Percentiles rank a stretch among this genome's conserved stretches.
phyloP scores from a whole-genome alignment of 2,888 invertebrate genomes.

The Ectobius pallidus region DNA sequence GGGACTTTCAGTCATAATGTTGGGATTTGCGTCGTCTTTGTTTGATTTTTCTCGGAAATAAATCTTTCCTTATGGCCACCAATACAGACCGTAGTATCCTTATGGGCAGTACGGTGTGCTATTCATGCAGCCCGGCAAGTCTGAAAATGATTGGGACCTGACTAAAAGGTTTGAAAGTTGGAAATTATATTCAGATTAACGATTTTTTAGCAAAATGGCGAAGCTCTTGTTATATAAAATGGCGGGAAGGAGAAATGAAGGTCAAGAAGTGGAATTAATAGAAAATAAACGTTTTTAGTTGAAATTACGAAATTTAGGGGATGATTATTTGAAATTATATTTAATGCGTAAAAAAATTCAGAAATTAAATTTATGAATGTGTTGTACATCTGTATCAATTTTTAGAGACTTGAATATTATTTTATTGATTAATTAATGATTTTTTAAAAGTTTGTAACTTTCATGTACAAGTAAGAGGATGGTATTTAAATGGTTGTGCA shows the following conservation, averaged over 20 bases:
- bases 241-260: slow-evolving; percentile 48
- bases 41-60: slow-evolving; percentile 41
- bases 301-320: no score
- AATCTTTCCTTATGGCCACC: slow-evolving; percentile 28
- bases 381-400: no score
- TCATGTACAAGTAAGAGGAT: background rate
- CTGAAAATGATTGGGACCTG: slow-evolving; percentile 20
- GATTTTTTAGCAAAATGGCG: slow-evolving; percentile 45
- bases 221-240: slow-evolving; percentile 43
- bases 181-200: slow-evolving; percentile 25
- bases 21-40: slow-evolving; percentile 44
- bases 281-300: no score
- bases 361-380: no score
- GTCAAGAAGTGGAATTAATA: slow-evolving; percentile 43
- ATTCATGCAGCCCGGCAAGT: slow-evolving; percentile 2
- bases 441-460: slow-evolving; percentile 23
- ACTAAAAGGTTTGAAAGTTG: background rate
- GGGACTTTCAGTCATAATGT: slow-evolving; percentile 47
- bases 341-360: no score
- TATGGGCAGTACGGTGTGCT: slow-evolving; percentile 25
- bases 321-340: no score
- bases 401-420: no score
- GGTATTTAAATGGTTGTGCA: no score
- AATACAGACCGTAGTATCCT: slow-evolving; percentile 32
- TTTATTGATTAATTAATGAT: no score